Evolutionary conservation across 1,140 invertebrate species (phyloP).

Genomic region (Meloidogyne floridensis): DNA sequence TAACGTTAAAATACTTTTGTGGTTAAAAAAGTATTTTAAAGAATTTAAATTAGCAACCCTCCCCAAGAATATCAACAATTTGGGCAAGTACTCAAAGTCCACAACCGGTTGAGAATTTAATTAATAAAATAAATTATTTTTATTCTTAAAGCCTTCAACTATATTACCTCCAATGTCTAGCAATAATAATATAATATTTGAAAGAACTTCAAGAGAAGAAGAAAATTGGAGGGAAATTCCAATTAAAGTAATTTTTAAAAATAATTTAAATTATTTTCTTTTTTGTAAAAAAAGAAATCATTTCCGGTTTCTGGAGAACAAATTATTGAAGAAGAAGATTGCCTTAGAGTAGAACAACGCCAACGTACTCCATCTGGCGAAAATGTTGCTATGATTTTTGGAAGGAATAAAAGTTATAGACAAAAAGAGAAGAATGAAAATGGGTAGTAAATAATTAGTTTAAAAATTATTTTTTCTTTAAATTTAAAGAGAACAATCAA

Average conservation of each 20-base stretch:
- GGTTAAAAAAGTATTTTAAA: not conserved
- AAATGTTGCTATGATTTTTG: constrained; percentile 5
- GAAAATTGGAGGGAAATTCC: not conserved
- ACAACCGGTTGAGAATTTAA: not conserved
- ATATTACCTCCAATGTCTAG: too few relatives aligned
- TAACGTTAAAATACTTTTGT: not conserved
- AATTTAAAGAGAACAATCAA: not conserved
- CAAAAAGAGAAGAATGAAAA: not conserved
- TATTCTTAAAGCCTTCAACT: not conserved
- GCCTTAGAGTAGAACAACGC: not conserved
- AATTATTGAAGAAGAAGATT: not conserved
- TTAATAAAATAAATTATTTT: not conserved
- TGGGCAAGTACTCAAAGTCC: not conserved
- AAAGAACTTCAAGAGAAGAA: not conserved
- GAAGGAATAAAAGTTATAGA: constrained; percentile 2
- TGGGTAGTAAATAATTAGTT: not conserved
- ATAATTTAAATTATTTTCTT: not conserved
- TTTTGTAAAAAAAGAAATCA: not conserved
- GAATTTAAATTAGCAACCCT: not conserved
- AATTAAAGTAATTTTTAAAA: not conserved
- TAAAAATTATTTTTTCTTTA: not conserved
- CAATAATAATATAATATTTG: not conserved
- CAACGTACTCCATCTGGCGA: not conserved
- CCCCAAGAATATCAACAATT: constrained; percentile 9
- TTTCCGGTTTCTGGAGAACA: too few relatives aligned